Percentiles rank a stretch among this genome's conserved stretches.
These are phyloP conservation scores for Campaea margaritaria DNA, from an alignment of 2,888 invertebrate genomes.

Conservation along the genomic window DNA sequence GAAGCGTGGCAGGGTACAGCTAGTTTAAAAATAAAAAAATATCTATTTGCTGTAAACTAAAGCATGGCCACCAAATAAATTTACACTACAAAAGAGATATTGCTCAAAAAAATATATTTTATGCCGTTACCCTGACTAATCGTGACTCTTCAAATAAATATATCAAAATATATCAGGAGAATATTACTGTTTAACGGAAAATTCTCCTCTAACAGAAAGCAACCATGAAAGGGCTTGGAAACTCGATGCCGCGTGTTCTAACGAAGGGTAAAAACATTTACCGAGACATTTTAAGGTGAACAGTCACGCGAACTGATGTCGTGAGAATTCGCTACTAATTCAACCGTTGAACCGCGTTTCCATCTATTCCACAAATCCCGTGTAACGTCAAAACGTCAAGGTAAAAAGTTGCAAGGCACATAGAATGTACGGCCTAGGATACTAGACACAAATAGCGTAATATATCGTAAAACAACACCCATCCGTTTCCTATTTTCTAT, in stretches of 20 bases:
- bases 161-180: neutral
- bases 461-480: too few species aligned
- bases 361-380: conserved; percentile 57
- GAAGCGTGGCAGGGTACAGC: too few species aligned
- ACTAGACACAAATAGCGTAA: too few species aligned
- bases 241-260: conserved; percentile 10
- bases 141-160: neutral
- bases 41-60: too few species aligned
- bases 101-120: too few species aligned
- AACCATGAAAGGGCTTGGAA: conserved; percentile 17
- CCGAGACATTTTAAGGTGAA: conserved; percentile 5
- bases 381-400: conserved; percentile 66
- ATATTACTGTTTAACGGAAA: conserved; percentile 6
- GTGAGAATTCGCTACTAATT: conserved; percentile 56
- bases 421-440: neutral
- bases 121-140: too few species aligned
- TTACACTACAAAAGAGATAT: too few species aligned
- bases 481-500: too few species aligned
- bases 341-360: conserved; percentile 61
- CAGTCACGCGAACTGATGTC: conserved; percentile 30
- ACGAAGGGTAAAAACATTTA: conserved; percentile 15
- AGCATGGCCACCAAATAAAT: too few species aligned
- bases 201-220: conserved; percentile 4
- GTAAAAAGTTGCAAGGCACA: conserved; percentile 4
- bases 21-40: too few species aligned